These are phyloP conservation scores for Venturia canescens DNA, from an alignment of 1,140 invertebrate genomes.

Conservation along the genomic window DNA sequence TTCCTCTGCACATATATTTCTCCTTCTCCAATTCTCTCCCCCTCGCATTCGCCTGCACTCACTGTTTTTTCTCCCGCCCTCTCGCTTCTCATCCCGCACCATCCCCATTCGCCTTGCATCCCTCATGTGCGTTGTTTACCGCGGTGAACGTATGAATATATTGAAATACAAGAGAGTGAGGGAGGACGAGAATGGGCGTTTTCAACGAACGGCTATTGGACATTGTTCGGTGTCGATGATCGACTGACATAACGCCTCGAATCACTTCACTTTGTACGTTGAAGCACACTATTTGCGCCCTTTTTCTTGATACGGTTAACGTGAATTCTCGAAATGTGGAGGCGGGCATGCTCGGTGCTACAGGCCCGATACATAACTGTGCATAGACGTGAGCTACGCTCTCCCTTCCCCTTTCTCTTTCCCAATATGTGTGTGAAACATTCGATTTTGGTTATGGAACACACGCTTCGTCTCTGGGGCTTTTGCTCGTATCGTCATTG, in stretches of 20 bases:
- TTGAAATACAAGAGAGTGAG: background rate
- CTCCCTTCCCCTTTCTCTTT: background rate
- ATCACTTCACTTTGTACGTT: background rate
- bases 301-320: background rate
- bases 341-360: conserved; percentile 16
- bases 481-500: conserved; percentile 11
- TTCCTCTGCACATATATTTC: background rate
- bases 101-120: background rate
- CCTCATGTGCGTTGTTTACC: conserved; percentile 19
- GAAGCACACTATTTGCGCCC: background rate
- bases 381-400: background rate
- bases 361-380: conserved; percentile 20
- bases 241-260: background rate
- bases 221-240: background rate
- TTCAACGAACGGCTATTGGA: background rate
- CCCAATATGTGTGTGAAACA: conserved; percentile 32
- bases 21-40: background rate
- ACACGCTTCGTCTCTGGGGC: conserved; percentile 8
- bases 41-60: background rate
- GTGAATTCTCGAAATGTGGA: conserved; percentile 37
- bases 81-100: background rate
- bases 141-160: conserved; percentile 33
- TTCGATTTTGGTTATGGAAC: conserved; percentile 38
- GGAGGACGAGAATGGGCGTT: background rate
- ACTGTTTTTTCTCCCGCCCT: background rate